phyloP scores from a whole-genome alignment of 2,797 vertebrate genomes.

The Sternotherus odoratus region DNA sequence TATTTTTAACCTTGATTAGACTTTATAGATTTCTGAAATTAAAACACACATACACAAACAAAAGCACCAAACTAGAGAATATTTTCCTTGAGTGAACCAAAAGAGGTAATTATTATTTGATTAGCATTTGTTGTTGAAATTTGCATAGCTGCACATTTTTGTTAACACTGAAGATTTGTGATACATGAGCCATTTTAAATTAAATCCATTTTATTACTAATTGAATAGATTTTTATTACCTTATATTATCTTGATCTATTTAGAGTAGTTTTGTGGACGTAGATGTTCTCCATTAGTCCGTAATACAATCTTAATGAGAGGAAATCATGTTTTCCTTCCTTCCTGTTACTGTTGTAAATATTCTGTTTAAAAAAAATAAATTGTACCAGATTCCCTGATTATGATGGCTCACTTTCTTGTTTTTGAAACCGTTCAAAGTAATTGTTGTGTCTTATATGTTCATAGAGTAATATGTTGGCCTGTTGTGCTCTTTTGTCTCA shows the following conservation, averaged over 20 bases:
- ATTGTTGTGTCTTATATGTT: slow-evolving; percentile 35
- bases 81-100: slow-evolving; percentile 69
- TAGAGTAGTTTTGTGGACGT: slow-evolving; percentile 25
- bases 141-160: slow-evolving; percentile 18
- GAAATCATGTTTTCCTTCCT: slow-evolving; percentile 9
- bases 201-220: slow-evolving; percentile 41
- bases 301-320: neutral
- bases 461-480: slow-evolving; percentile 15
- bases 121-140: slow-evolving; percentile 55
- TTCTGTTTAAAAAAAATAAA: neutral
- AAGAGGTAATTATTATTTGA: slow-evolving; percentile 51
- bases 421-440: slow-evolving; percentile 44
- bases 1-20: slow-evolving; percentile 68
- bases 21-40: slow-evolving; percentile 48
- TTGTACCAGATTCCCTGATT: slow-evolving; percentile 24
- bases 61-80: slow-evolving; percentile 10
- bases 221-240: slow-evolving; percentile 33
- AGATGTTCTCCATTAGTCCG: slow-evolving; percentile 17
- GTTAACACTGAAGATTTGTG: neutral
- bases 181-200: neutral
- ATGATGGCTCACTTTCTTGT: slow-evolving; percentile 30
- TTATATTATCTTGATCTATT: slow-evolving; percentile 37
- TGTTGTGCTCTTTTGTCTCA: slow-evolving; percentile 46
- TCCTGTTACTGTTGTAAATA: slow-evolving; percentile 43
- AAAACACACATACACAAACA: neutral